Conservation (phyloP, 2,888 invertebrate genomes). For the Tipula confusa region DNA sequence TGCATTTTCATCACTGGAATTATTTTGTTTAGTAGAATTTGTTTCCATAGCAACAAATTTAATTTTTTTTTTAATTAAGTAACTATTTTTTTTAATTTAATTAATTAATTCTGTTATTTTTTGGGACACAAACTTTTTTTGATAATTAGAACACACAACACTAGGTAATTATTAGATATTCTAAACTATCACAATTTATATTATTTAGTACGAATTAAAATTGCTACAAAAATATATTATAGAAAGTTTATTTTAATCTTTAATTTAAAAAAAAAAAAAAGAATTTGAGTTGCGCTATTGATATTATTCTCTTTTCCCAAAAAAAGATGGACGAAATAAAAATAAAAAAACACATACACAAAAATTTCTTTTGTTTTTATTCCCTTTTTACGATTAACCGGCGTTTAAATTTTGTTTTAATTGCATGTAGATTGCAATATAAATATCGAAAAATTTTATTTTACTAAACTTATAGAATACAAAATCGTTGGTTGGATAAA, state of each 20-base stretch:
- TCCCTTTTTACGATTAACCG: neutral
- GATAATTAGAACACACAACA: neutral
- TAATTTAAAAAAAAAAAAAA: too few relatives aligned
- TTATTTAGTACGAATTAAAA: neutral
- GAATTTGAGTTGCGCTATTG: neutral
- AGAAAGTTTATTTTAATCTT: neutral
- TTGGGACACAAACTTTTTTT: neutral
- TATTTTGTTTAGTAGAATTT: neutral
- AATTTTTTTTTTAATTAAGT: neutral
- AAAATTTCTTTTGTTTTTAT: neutral
- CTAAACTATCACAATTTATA: neutral
- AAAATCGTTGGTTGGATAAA: neutral
- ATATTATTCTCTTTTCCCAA: neutral
- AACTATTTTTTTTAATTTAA: neutral
- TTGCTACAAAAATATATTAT: neutral
- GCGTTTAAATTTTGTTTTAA: neutral
- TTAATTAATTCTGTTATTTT: neutral
- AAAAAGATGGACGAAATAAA: neutral
- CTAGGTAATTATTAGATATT: neutral
- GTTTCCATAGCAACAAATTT: constrained; percentile 30
- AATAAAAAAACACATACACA: neutral
- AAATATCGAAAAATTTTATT: neutral
- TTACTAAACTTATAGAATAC: neutral
- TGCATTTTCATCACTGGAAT: neutral
- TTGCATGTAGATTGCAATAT: neutral